phyloP scores from a whole-genome alignment of 2,797 vertebrate genomes.

The Chelonia mydas region DNA sequence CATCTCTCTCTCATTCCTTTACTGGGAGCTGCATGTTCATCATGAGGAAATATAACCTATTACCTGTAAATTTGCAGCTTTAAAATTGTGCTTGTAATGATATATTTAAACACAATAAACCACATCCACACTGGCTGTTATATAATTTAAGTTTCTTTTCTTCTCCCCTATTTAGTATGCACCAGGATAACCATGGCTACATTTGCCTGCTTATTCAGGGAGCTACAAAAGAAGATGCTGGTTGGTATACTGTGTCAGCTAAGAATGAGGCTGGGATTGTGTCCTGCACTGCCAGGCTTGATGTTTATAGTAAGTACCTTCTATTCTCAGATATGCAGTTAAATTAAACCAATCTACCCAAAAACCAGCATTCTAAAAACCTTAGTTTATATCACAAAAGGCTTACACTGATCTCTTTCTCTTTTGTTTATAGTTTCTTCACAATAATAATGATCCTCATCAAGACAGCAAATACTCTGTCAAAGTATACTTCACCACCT shows the following conservation, averaged over 20 bases:
- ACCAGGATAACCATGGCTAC: slow-evolving; percentile 97
- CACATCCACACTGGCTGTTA: neutral
- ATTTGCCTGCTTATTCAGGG: slow-evolving; percentile 99
- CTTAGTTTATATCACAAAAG: slow-evolving; percentile 13
- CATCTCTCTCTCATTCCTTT: slow-evolving; percentile 20
- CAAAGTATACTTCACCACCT: slow-evolving; percentile 76
- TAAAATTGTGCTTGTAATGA: neutral
- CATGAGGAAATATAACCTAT: slow-evolving; percentile 12
- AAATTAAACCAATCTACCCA: neutral
- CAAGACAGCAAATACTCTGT: slow-evolving; percentile 77
- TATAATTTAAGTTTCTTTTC: slow-evolving; percentile 8
- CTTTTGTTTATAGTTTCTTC: slow-evolving; percentile 81
- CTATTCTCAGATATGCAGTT: accelerated
- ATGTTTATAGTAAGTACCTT: slow-evolving; percentile 89
- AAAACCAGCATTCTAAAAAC: neutral
- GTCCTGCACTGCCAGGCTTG: slow-evolving; percentile 95
- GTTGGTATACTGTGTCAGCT: slow-evolving; percentile 98
- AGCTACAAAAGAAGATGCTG: slow-evolving; percentile 94
- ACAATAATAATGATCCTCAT: slow-evolving; percentile 78
- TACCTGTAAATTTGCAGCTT: neutral
- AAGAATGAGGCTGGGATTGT: slow-evolving; percentile 98
- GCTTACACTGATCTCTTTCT: slow-evolving; percentile 78
- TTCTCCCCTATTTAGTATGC: slow-evolving; percentile 87
- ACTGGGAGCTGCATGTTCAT: slow-evolving; percentile 37
- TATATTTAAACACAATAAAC: slow-evolving; percentile 45